phyloP scores from a whole-genome alignment of 2,888 invertebrate species.

The Nomada fucata region DNA sequence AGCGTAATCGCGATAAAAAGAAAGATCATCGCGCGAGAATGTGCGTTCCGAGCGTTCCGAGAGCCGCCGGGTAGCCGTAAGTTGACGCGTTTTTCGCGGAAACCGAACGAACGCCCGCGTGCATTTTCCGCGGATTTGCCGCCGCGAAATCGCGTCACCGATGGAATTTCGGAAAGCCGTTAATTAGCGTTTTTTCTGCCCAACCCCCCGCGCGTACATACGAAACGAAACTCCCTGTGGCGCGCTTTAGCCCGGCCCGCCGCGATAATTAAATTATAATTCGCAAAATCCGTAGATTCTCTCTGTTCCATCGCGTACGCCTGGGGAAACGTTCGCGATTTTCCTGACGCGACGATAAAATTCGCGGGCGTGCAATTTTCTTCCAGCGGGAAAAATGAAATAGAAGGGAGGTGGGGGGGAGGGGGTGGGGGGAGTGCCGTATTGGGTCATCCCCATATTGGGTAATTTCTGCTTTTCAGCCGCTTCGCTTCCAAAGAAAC shows the following conservation, averaged over 20 bases:
- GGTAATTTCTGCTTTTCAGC: not conserved
- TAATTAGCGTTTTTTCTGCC: conserved; percentile 40
- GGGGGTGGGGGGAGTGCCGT: not conserved
- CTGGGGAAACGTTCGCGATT: conserved; percentile 6
- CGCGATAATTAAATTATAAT: conserved; percentile 54
- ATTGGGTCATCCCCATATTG: no score
- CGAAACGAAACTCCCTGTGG: conserved; percentile 8
- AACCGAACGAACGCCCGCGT: not conserved
- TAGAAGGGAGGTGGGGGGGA: no score
- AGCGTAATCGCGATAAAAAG: no score
- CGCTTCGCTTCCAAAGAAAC: not conserved
- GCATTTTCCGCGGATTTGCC: conserved; percentile 22
- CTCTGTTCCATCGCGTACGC: conserved; percentile 3
- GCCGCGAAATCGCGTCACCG: conserved; percentile 45
- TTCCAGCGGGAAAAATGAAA: not conserved
- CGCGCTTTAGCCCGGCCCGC: conserved; percentile 18
- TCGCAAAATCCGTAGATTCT: conserved; percentile 41
- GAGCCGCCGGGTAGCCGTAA: not conserved
- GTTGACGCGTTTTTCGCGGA: not conserved
- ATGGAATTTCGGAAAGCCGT: conserved; percentile 44
- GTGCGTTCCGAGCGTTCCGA: not conserved
- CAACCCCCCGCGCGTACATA: not conserved
- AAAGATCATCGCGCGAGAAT: no score
- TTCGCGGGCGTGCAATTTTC: conserved; percentile 33
- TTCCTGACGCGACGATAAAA: conserved; percentile 32